Evolutionary conservation across 1,140 invertebrate species (phyloP), one percentile per base, ranked within the genome.

Genomic region (Dendrolimus punctatus): DNA sequence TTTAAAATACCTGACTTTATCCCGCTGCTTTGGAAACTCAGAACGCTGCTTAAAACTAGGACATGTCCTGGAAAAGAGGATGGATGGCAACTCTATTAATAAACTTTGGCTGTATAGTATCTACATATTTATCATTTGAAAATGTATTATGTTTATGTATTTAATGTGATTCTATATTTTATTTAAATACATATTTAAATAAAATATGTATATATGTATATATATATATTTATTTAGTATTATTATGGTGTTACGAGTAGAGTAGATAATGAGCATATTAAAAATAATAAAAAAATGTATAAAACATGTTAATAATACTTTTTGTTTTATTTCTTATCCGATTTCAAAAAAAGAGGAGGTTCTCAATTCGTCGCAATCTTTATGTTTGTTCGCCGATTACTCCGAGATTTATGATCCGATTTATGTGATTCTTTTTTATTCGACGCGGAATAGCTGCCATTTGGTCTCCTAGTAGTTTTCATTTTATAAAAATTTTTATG

Each of bases 221-320:
- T 68, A 62, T 55, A 57, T 49, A 68, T 45, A 58, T 71, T 60
- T 62, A 63, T 62, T 67, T 71, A 75, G 68, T 77, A 77, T 77
- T 80, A 80, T 73, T 73, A 69, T 71, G 62, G 57, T 23, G 23
- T 23, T 23, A 23, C 23, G 23, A 55, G 51, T 77, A 78, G 68
- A 69, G 55, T 75, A 73, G 62, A 64, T 73, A 68, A 61, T 57
- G 69, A 76, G 73, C 70, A 72, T 64, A 64, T 51, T 39, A 58
- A 46, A 74, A 76, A 77, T 76, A 62, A 9, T 51, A 6, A 54
- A 64, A 71, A 73, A 73, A 71, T 76, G 68, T 43, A 51, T 45
- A 43, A 49, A 54, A 40, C 51, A 45, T 9, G 23, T n/a, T 9
- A 45, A 5, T 6, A 0, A 51, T 39, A 40, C 40, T 38, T 49